Percentiles rank a stretch among this genome's conserved stretches.
Conservation (phyloP, 2,113 vertebrate species). For the Trochalopteron elliotii region DNA sequence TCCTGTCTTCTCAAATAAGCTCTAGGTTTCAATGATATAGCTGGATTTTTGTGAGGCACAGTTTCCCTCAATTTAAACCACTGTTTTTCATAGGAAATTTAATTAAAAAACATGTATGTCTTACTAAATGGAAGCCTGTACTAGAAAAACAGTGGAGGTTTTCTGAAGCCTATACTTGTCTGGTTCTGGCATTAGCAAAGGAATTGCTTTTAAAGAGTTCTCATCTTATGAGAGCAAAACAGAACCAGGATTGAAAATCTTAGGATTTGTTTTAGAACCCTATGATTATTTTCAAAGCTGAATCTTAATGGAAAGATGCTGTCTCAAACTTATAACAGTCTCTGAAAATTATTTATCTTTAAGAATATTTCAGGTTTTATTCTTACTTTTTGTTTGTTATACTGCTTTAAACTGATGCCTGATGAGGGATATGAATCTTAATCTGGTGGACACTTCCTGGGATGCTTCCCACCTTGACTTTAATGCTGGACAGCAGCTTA, state of each 20-base stretch:
- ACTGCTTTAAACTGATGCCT: neutral
- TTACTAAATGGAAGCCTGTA: slow-evolving; percentile 41
- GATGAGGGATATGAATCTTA: neutral
- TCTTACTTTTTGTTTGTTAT: neutral
- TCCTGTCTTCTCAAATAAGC: neutral
- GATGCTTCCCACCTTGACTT: neutral
- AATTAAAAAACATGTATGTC: slow-evolving; percentile 21
- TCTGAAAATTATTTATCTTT: neutral
- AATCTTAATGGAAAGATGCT: neutral
- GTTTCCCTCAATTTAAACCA: slow-evolving; percentile 1
- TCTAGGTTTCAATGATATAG: neutral
- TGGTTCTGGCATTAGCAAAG: neutral
- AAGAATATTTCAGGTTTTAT: neutral
- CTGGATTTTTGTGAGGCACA: slow-evolving; percentile 1
- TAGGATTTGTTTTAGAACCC: neutral
- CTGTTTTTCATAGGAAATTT: slow-evolving; percentile 52
- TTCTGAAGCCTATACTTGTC: slow-evolving; percentile 13
- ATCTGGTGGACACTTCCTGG: neutral
- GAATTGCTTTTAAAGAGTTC: neutral
- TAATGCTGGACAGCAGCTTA: neutral
- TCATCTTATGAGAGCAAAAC: neutral
- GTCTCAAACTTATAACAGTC: neutral
- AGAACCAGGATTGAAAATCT: neutral
- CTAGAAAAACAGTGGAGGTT: slow-evolving; percentile 7
- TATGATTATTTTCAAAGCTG: neutral